Conservation (phyloP, 1,140 invertebrate species). For the Nylanderia fulva region DNA sequence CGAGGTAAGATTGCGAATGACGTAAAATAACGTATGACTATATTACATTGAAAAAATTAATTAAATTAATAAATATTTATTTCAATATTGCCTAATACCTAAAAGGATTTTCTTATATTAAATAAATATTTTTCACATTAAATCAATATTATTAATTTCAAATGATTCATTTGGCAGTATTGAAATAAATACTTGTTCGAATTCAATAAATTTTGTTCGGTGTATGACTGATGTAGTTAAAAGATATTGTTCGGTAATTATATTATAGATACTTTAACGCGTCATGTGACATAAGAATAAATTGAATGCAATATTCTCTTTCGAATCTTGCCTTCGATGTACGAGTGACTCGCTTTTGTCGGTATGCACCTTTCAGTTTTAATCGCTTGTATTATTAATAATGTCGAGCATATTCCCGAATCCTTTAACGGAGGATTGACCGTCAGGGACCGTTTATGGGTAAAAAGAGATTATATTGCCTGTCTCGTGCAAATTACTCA, state of each 20-base stretch:
- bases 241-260: background rate
- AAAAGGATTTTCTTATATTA: no score
- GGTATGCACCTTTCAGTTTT: conserved; percentile 34
- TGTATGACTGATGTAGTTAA: no score
- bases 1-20: no score
- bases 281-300: background rate
- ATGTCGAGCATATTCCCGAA: conserved; percentile 3
- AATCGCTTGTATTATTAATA: conserved; percentile 32
- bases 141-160: no score
- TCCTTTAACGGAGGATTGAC: background rate
- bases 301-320: background rate
- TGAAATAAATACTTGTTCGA: no score
- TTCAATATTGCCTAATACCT: no score
- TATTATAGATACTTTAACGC: background rate
- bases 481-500: conserved; percentile 22
- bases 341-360: background rate
- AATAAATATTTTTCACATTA: no score
- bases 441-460: conserved; percentile 12
- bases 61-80: no score
- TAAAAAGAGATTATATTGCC: conserved; percentile 47
- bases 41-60: no score
- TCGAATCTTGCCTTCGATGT: background rate
- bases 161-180: no score
- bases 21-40: no score
- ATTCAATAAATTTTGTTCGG: no score